Evolutionary conservation across 2,113 vertebrate genomes (phyloP).

Genomic region (Amphiprion ocellaris): DNA sequence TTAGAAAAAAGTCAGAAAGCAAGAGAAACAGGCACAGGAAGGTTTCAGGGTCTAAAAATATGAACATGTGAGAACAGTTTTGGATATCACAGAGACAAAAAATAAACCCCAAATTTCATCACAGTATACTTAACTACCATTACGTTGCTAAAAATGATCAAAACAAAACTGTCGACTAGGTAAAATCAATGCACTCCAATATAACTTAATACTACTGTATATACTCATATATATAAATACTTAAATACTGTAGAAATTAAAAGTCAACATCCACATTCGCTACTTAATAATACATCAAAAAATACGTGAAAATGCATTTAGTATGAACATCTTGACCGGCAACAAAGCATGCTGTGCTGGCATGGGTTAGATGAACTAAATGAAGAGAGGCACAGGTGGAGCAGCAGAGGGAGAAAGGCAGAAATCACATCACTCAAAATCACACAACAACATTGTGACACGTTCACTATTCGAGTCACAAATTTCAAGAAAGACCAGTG

Average conservation of each 20-base stretch:
- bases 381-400: conserved; percentile 23
- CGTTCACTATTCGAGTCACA: conserved; percentile 34
- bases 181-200: conserved; percentile 65
- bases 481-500: conserved; percentile 44
- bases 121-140: conserved; percentile 22
- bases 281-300: conserved; percentile 19
- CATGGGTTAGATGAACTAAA: conserved; percentile 19
- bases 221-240: conserved; percentile 22
- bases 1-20: conserved; percentile 65
- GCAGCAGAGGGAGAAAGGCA: conserved; percentile 2
- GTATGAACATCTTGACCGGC: conserved; percentile 33
- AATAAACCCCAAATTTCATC: conserved; percentile 25
- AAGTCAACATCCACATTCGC: conserved; percentile 39
- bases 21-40: conserved; percentile 71
- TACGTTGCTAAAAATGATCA: neutral
- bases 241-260: conserved; percentile 41
- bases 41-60: conserved; percentile 56
- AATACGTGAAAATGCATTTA: conserved; percentile 46
- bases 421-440: conserved; percentile 41
- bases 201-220: conserved; percentile 58
- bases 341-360: conserved; percentile 27
- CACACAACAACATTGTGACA: conserved; percentile 50
- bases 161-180: neutral
- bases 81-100: conserved; percentile 65
- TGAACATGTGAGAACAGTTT: conserved; percentile 68